Evolutionary conservation across 2,797 vertebrate genomes (phyloP).

Genomic region (Diglossa cyanea): DNA sequence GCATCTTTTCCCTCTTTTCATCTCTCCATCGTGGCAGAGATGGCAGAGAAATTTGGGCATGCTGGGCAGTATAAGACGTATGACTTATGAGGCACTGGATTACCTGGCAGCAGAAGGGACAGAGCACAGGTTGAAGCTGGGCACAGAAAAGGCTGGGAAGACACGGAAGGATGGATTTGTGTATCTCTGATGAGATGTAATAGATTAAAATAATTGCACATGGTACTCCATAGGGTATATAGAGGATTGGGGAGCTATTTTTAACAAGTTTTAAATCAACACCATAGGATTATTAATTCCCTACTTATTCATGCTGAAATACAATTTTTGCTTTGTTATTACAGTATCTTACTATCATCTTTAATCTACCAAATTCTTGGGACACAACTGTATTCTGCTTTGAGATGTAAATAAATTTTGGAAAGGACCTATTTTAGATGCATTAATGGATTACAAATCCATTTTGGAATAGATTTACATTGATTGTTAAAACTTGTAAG

Average conservation of each 20-base stretch:
- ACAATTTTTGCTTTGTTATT: background rate
- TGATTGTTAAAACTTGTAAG: background rate
- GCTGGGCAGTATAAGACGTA: background rate
- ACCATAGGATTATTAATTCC: background rate
- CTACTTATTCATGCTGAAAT: background rate
- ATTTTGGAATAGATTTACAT: background rate
- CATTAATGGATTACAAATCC: background rate
- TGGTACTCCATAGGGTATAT: fast-evolving
- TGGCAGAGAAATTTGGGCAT: background rate
- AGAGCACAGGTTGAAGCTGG: background rate
- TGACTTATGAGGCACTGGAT: background rate
- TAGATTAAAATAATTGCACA: background rate
- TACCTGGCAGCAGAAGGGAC: background rate
- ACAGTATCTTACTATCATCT: background rate
- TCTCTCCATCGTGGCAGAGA: background rate
- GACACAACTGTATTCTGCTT: background rate
- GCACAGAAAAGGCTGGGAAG: background rate
- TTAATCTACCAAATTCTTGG: background rate
- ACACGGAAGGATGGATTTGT: background rate
- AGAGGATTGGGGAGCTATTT: background rate
- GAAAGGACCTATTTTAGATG: background rate
- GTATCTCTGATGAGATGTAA: background rate
- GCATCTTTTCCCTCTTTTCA: background rate
- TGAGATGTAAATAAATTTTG: background rate
- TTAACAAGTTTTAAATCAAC: background rate